Evolutionary conservation across 2,797 vertebrate species (phyloP).

Genomic region (Alosa sapidissima): DNA sequence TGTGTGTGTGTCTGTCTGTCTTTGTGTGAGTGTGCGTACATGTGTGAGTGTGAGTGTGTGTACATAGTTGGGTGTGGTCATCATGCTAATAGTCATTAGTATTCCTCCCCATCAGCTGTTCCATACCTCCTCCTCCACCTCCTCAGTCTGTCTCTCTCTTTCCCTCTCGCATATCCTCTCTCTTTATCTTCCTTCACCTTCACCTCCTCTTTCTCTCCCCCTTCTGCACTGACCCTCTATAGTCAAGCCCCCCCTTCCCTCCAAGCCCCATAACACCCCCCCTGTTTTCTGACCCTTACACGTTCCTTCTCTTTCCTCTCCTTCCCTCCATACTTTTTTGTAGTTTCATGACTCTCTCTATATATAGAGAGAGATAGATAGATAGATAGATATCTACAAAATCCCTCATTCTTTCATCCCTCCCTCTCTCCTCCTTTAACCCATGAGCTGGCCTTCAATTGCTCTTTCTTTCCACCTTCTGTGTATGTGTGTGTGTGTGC

Average conservation of each 20-base stretch:
- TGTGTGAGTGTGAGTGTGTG: background rate
- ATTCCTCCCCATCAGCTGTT: conserved; percentile 21
- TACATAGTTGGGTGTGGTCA: background rate
- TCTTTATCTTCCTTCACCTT: background rate
- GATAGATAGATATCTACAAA: too few species aligned
- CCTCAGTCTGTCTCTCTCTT: background rate
- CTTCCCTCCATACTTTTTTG: too few species aligned
- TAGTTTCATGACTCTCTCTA: too few species aligned
- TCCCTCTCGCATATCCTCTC: background rate
- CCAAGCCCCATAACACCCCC: too few species aligned
- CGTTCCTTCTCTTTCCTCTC: too few species aligned
- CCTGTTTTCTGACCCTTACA: too few species aligned
- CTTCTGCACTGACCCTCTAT: background rate
- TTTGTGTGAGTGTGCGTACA: background rate
- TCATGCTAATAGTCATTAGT: background rate
- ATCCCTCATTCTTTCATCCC: background rate
- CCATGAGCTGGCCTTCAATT: background rate
- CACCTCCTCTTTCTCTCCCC: background rate
- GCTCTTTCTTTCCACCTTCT: background rate
- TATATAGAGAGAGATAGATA: too few species aligned
- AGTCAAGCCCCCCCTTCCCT: too few species aligned
- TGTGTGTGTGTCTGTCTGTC: background rate
- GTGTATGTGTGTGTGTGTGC: background rate
- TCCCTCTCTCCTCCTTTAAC: background rate
- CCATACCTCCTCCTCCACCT: background rate